Evolutionary conservation across 2,797 vertebrate genomes (phyloP).

Genomic region (Etheostoma nigrum): DNA sequence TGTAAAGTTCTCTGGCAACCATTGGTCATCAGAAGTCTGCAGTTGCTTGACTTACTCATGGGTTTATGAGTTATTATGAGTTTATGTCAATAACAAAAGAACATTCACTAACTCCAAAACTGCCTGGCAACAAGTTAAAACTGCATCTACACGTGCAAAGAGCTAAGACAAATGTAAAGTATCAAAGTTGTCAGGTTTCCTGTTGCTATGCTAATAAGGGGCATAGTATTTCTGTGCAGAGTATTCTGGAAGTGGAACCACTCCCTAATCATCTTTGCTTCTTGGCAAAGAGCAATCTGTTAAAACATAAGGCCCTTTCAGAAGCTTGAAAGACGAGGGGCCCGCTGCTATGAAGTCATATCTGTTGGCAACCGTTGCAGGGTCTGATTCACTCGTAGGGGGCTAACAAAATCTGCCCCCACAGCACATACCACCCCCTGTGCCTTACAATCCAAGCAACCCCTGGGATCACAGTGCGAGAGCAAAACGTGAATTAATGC

Average conservation of each 20-base stretch:
- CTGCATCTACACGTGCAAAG: slow-evolving; percentile 26
- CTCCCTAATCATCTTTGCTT: slow-evolving; percentile 77
- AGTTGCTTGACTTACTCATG: slow-evolving; percentile 17
- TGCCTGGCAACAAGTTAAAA: slow-evolving; percentile 28
- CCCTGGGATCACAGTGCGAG: slow-evolving; percentile 46
- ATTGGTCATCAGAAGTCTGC: slow-evolving; percentile 19
- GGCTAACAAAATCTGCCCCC: slow-evolving; percentile 56
- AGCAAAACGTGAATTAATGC: slow-evolving; percentile 55
- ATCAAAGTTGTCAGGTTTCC: slow-evolving; percentile 59
- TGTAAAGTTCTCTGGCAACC: slow-evolving; percentile 34
- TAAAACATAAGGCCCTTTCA: slow-evolving; percentile 81
- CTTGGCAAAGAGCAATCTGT: slow-evolving; percentile 77
- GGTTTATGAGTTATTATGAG: slow-evolving; percentile 5
- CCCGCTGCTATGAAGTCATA: slow-evolving; percentile 81
- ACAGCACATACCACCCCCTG: slow-evolving; percentile 60
- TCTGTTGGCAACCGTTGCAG: slow-evolving; percentile 76
- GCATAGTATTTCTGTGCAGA: slow-evolving; percentile 53
- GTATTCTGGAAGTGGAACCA: slow-evolving; percentile 69
- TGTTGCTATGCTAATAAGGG: slow-evolving; percentile 62
- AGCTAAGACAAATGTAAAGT: slow-evolving; percentile 27
- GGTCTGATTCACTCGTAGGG: slow-evolving; percentile 60
- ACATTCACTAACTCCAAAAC: slow-evolving; percentile 39
- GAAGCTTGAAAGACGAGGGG: slow-evolving; percentile 64
- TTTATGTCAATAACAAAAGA: slow-evolving; percentile 28
- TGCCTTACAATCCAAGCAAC: slow-evolving; percentile 50